Evolutionary conservation across 2,797 vertebrate species (phyloP), one percentile per base, ranked within the genome.

Genomic region (Gephyroberyx darwinii): DNA sequence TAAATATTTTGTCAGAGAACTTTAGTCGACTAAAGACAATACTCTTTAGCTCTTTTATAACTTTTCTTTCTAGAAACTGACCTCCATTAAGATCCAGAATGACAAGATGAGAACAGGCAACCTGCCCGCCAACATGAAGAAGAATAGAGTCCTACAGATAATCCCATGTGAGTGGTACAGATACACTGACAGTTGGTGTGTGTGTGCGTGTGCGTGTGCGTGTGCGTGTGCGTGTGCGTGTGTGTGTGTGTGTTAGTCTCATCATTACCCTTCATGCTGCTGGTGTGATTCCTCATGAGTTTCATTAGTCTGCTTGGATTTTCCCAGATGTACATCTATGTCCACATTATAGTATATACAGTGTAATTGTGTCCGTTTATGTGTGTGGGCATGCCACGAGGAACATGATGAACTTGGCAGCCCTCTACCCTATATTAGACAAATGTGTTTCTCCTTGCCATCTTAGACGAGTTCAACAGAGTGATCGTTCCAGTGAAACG

Each of bases 71-170:
- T 85, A 99, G 98, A 99, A 99, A 71, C 92, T 99, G 83, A 98
- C 97, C 58, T 98, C 97, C 35, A 98, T 99, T 92, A 99, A 99
- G 93, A 98, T 99, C 86, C 98, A 99, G 90, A 99, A 99, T 2
- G 98, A 99, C 89, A 99, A 99, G 91, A 99, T 99, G 97, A 95
- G 97, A 75, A 99, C 97, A 0, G 97, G 97, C 80, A 99, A 99
- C 88, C 92, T 99, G 77, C 96, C 96, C 0, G 96, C 96, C 65
- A 99, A 99, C 94, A 99, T 99, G 97, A 99, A 99, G 95, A 99
- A 99, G 89, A 99, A 99, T 92, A 88, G 97, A 53, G 97, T 99
- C 86, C 95, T 99, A 55, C 98, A 99, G 90, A 99, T 99, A 92
- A 99, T 99, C 94, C 98, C 98, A 85, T 99, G 90, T 90, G 58